A percentile compares a stretch with the other conserved stretches of the same genome.
Evolutionary conservation across 1,140 invertebrate genomes (phyloP).

Genomic region (Temnothorax nylanderi): DNA sequence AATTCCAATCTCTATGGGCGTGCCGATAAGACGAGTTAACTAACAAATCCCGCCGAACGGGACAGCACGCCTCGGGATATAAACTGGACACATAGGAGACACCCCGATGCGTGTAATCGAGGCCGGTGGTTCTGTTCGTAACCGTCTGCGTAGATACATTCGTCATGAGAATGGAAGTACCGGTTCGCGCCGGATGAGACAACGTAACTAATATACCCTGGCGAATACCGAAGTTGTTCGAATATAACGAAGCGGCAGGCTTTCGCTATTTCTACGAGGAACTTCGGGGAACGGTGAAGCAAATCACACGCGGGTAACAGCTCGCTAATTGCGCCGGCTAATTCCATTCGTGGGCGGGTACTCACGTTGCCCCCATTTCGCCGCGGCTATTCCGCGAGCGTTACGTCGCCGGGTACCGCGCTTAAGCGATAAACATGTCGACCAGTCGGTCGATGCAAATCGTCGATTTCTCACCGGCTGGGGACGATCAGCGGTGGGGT

Average conservation of each 20-base stretch:
- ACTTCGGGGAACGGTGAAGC: slow-evolving; percentile 40
- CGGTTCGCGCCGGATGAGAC: slow-evolving; percentile 25
- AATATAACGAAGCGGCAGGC: slow-evolving; percentile 20
- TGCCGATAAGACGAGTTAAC: slow-evolving; percentile 52
- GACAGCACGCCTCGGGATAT: slow-evolving; percentile 35
- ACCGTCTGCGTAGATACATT: slow-evolving; percentile 34
- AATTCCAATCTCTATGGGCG: slow-evolving; percentile 18
- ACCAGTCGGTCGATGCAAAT: slow-evolving; percentile 42
- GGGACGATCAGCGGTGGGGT: neutral
- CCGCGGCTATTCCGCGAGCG: slow-evolving; percentile 7
- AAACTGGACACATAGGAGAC: slow-evolving; percentile 32
- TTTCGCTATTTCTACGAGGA: slow-evolving; percentile 50
- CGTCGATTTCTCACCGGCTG: neutral
- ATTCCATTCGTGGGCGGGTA: slow-evolving; percentile 28
- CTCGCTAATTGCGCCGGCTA: slow-evolving; percentile 51
- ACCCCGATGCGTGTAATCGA: slow-evolving; percentile 39
- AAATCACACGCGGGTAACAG: slow-evolving; percentile 61
- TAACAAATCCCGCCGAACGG: slow-evolving; percentile 36
- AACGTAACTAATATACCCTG: slow-evolving; percentile 48
- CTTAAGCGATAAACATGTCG: slow-evolving; percentile 53
- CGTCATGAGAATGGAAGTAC: slow-evolving; percentile 39
- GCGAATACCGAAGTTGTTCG: slow-evolving; percentile 18
- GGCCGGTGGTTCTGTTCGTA: slow-evolving; percentile 21
- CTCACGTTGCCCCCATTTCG: slow-evolving; percentile 34
- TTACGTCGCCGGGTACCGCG: slow-evolving; percentile 23